Base-by-base conservation (phyloP, 2,797 vertebrate genomes). In the Hydrolagus colliei region DNA sequence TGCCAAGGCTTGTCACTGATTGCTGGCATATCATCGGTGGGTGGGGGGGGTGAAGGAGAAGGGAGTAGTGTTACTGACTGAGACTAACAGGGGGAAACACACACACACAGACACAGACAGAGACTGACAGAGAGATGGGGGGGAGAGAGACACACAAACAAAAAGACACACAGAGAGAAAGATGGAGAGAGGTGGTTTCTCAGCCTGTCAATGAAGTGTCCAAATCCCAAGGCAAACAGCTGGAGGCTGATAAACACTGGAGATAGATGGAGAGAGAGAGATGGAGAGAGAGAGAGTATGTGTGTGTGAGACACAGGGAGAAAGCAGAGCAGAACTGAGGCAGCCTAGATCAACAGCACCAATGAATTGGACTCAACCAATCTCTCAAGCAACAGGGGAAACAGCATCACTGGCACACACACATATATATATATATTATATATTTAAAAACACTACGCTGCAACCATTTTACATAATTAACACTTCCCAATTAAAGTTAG, bases 301-400 rank as follows among this genome's bases (percentile, higher is more conserved):
- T 9, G 74, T 9, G 75, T 20, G 77, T 9, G 62, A 20, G 78
- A 82, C 13, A 67, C 6, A 82, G 27, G 27, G 7, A 68, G 63
- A 32, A 32, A 68, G 79, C 27, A n/a, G 63, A 82, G 27, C 63
- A 68, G 20, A 82, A 16, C 79, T 22, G 27, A 68, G 27, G 27
- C 27, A 27, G 63, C 79, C 79, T 32, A 10, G 79, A 16, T 82
- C 16, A 41, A 27, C 27, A 16, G 78, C 63, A 32, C 78, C 78
- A 80, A 65, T 14, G 8, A 82, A 32, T 82, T 82, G 79, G 79
- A 82, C 79, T 82, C 22, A 65, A 82, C 79, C 79, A 82, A 82
- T 82, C 22, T 18, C 14, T 35, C 79, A 68, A 62, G 27, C 63
- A 27, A 82, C 79, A 82, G 79, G 79, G 79, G 79, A 82, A 67